These are phyloP conservation scores for Notospermus geniculatus DNA, from an alignment of 1,140 invertebrate genomes.

Conservation along the genomic window DNA sequence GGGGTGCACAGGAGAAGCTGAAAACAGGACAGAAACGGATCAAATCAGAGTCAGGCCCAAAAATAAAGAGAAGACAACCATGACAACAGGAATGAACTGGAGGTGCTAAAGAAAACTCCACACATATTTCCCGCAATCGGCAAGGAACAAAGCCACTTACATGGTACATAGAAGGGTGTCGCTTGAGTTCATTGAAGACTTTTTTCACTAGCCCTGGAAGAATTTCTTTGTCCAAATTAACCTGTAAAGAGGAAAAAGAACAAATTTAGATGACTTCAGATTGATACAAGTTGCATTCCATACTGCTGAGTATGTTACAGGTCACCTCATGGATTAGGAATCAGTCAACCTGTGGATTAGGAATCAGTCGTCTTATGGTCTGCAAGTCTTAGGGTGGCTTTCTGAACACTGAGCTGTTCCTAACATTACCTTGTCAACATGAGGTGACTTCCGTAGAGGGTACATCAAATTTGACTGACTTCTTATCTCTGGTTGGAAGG, in stretches of 20 bases:
- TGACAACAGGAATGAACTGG: no score
- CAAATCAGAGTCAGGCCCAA: no score
- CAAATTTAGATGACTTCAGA: no score
- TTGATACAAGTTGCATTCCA: no score
- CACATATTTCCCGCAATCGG: background rate
- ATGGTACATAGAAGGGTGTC: constrained; percentile 55
- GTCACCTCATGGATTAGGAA: no score
- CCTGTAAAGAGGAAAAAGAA: constrained; percentile 42
- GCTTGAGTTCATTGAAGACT: constrained; percentile 57
- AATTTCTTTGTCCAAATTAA: constrained; percentile 52
- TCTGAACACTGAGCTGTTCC: constrained; percentile 1
- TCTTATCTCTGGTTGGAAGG: constrained; percentile 58
- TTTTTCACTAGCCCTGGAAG: constrained; percentile 57
- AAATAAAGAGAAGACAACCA: no score
- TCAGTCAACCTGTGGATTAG: no score
- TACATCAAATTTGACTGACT: constrained; percentile 48
- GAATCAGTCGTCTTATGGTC: no score
- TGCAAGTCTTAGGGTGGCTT: no score
- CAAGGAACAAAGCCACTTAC: constrained; percentile 30
- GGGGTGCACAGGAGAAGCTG: constrained; percentile 59
- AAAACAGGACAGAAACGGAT: constrained; percentile 19
- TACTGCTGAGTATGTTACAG: no score
- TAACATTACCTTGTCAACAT: constrained; percentile 58
- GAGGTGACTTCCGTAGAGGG: constrained; percentile 59
- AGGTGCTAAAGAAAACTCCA: no score